Base-by-base conservation (phyloP, 2,113 vertebrate species). In the Plestiodon gilberti region DNA sequence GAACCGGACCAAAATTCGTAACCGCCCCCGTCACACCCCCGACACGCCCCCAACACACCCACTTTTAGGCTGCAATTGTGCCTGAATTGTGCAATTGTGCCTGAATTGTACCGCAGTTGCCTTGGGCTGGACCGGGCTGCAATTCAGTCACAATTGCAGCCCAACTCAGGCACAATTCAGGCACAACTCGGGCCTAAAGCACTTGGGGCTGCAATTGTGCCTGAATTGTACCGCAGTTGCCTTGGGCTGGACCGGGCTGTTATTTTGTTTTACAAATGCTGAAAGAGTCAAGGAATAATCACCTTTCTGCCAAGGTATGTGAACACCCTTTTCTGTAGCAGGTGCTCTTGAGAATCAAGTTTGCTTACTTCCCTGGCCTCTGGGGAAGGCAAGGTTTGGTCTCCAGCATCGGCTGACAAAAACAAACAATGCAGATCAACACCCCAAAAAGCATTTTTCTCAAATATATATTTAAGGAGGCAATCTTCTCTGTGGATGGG, bases 271-370 rank as follows among this genome's bases (percentile, higher is more conserved):
- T 91, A 78, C 89, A 92, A 93, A 91, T 93, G 67, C 83, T 89
- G 84, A 86, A 87, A 91, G 92, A 94, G 82, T 78, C n/a, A 6
- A 87, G 82, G 85, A 90, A 89, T 85, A 90, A 86, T 83, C 86
- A 88, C 91, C 91, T 90, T 70, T 15, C 90, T 94, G 92, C 92
- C 93, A 95, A 95, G 90, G 92, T 92, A 28, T 23, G 74, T 25
- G 18, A 59, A 83, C 59, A 38, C 6, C 57, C 57, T 48, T 83
- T 83, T 55, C 38, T 20, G 57, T 35, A 84, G 55, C 84, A 87
- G 55, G 73, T 78, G 61, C 90, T 91, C 84, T 89, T 91, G 91
- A 94, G 93, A 92, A 93, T 91, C 23, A 86, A 35, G 90, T 90
- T 90, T 89, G 59, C 77, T 89, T 86, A 88, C 81, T 93, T 95